Percentiles rank a stretch among this genome's conserved stretches.
Conservation (phyloP, 2,113 vertebrate genomes). For the Brachyhypopomus occidentalis region DNA sequence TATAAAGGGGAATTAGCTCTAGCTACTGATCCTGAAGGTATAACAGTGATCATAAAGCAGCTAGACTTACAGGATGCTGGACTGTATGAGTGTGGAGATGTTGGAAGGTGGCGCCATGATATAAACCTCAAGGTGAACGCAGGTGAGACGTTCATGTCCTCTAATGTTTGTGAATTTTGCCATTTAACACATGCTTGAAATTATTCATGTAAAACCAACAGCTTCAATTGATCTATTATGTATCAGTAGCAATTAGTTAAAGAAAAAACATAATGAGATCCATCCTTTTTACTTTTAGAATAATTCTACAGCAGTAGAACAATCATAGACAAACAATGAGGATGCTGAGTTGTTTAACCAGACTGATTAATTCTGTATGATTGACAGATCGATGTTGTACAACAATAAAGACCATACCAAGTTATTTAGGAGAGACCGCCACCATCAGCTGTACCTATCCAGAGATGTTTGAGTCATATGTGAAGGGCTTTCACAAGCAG, state of each 20-base stretch:
- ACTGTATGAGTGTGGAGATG: conserved; percentile 2
- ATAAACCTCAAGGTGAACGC: background rate
- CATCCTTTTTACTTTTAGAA: too few species aligned
- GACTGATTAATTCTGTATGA: background rate
- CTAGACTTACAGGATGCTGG: conserved; percentile 19
- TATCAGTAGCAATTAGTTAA: too few species aligned
- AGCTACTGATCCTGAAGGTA: background rate
- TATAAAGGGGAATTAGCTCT: conserved; percentile 8
- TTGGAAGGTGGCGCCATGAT: background rate
- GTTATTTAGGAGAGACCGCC: background rate
- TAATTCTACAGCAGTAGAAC: too few species aligned
- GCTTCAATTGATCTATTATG: too few species aligned
- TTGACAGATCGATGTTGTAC: conserved; percentile 25
- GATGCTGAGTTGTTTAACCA: too few species aligned
- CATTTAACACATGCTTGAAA: background rate
- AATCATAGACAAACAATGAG: too few species aligned
- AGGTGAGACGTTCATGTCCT: conserved; percentile 1
- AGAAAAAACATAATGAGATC: too few species aligned
- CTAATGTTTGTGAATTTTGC: background rate
- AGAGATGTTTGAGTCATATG: background rate
- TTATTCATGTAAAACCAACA: too few species aligned
- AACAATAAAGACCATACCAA: background rate
- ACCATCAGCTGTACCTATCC: conserved; percentile 2
- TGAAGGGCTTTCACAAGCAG: background rate
- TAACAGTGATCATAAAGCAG: background rate